Evolutionary conservation across 35 echinoderm and acorn worm species (phyloP), one percentile per base, ranked within the genome.

Genomic region (Apostichopus parvimensis): DNA sequence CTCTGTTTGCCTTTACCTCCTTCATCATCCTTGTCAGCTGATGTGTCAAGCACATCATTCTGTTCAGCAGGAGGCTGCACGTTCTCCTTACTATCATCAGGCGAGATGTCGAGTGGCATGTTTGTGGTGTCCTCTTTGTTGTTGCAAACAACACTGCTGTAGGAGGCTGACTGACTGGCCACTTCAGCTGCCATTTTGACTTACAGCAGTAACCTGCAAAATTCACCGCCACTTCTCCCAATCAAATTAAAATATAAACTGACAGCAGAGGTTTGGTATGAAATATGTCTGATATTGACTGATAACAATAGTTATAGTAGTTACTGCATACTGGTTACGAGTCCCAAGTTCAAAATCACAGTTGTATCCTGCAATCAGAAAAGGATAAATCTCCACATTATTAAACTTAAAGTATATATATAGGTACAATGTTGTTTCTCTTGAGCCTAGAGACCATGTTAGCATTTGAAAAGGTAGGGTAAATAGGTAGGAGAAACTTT

Each of bases 81-180:
- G 56, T 90, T 90, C 23, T 90, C 88, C 56, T 90, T 90, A 54
- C 72, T 68, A 22, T 90, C 88, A 77, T 45, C 53, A 8, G 26
- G 18, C 5, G 56, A 11, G 73, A 28, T 61, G 21, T 23, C 77
- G 9, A 61, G 73, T 78, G 66, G 88, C 57, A 22, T 87, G 15
- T 62, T 64, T 18, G 73, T 73, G 22, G 54, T n/a, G 17, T 90
- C 87, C 25, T 90, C 88, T 78, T 77, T 90, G 13, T 77, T 25
- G 64, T 22, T 87, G 73, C 88, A 77, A 77, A 90, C 88, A 90
- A 90, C 73, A 78, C 88, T 90, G 73, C 88, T 90, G 88, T 90
- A 90, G 21, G 88, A 90, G 66, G 57, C 18, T 82, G 85, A 56
- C 85, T 66, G 85, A 87, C 85, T 87, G 85, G 85, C 85, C 85